Percentiles rank a stretch among this genome's conserved stretches.
These are phyloP conservation scores for Rhincodon typus DNA, from an alignment of 2,797 vertebrate genomes.

Conservation along the genomic window DNA sequence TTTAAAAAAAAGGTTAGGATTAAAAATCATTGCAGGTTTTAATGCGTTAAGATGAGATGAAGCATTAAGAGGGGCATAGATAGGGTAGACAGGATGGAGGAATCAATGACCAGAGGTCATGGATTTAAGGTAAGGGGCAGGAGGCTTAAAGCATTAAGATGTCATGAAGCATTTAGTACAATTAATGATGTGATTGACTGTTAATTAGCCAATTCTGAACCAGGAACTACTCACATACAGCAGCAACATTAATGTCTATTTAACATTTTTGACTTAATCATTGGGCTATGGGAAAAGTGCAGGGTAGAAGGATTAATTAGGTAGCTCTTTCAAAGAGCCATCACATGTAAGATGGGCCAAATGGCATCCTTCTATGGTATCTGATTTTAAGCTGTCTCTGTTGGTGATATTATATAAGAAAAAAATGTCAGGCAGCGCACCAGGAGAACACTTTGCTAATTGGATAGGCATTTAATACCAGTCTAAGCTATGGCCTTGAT, in stretches of 20 bases:
- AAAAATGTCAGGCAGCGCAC: background rate
- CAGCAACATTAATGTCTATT: background rate
- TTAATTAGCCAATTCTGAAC: background rate
- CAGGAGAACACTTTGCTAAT: background rate
- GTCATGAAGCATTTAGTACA: background rate
- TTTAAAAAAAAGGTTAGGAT: background rate
- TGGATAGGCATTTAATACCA: background rate
- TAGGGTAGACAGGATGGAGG: too few relatives aligned
- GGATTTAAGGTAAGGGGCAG: too few relatives aligned
- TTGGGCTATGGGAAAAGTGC: background rate
- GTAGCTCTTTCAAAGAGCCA: background rate
- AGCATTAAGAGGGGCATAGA: too few relatives aligned
- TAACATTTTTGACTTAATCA: background rate
- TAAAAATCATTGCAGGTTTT: background rate
- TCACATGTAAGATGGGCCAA: background rate
- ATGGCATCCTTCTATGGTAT: background rate
- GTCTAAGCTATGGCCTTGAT: too few relatives aligned
- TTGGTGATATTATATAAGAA: background rate
- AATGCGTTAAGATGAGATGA: background rate
- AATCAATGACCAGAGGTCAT: too few relatives aligned
- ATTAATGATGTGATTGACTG: background rate
- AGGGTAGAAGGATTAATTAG: background rate
- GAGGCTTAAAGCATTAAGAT: background rate
- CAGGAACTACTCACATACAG: background rate
- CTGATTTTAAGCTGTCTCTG: background rate